Conservation (phyloP, 2,797 vertebrate species). For the Sebastes oblongus region DNA sequence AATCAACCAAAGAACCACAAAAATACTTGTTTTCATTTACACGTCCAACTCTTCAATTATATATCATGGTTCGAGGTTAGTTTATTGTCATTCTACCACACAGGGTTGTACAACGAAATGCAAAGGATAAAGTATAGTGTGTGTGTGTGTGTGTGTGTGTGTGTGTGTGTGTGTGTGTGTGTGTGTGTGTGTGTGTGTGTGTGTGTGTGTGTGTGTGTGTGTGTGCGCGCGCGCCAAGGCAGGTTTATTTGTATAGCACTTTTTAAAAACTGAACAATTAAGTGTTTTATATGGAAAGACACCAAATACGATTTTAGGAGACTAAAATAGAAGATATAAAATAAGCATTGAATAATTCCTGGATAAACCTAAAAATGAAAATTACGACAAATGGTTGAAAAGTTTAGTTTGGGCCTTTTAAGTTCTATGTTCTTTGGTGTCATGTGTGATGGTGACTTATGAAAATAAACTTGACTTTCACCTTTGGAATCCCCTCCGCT, state of each 20-base stretch:
- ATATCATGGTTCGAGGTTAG: no score
- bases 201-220: no score
- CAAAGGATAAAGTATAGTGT: no score
- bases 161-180: no score
- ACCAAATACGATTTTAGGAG: rapidly evolving
- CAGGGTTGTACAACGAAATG: no score
- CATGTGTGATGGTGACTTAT: neutral
- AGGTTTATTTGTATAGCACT: no score
- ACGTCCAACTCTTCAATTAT: neutral
- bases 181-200: no score
- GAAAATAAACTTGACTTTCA: constrained; percentile 27
- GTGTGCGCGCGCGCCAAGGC: no score
- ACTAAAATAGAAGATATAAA: neutral
- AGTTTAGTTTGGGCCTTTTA: neutral
- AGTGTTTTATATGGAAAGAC: neutral
- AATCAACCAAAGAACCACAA: neutral
- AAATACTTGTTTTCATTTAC: neutral
- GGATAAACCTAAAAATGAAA: neutral
- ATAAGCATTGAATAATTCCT: neutral
- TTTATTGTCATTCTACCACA: no score
- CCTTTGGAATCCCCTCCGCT: neutral
- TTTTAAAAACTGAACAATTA: no score
- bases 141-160: no score
- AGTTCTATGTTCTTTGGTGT: neutral
- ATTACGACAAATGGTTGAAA: neutral